phyloP scores from a whole-genome alignment of 2,797 vertebrate genomes.

The Sciurus vulgaris region DNA sequence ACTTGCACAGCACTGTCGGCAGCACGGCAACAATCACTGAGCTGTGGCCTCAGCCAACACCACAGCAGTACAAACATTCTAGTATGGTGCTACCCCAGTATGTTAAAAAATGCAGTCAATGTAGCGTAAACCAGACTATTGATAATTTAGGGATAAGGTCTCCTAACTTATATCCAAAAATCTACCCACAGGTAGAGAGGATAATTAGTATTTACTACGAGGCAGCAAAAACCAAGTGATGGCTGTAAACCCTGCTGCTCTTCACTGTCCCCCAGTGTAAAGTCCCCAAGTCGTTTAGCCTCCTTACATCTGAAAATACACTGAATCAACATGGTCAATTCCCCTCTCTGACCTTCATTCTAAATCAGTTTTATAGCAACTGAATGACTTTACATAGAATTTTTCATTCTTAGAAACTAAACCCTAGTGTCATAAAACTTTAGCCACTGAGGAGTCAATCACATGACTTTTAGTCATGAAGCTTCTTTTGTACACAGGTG shows the following conservation, averaged over 20 bases:
- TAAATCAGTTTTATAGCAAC: slow-evolving; percentile 18
- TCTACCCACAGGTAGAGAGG: background rate
- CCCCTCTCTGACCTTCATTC: background rate
- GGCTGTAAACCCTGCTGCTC: background rate
- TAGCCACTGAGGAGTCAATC: background rate
- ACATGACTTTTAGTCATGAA: background rate
- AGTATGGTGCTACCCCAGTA: background rate
- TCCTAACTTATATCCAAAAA: slow-evolving; percentile 8
- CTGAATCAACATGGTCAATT: background rate
- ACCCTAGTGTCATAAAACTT: background rate
- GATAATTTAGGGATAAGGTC: background rate
- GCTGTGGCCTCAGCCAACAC: background rate
- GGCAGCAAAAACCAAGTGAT: background rate
- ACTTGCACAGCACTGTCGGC: background rate
- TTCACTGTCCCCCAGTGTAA: background rate
- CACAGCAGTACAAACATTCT: background rate
- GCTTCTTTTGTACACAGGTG: background rate
- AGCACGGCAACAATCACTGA: background rate
- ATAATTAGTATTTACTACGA: background rate
- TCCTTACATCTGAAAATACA: slow-evolving; percentile 21
- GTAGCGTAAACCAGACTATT: background rate
- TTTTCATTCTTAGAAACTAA: slow-evolving; percentile 21
- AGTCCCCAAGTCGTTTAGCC: background rate
- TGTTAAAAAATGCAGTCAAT: background rate
- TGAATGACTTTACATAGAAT: background rate